phyloP scores from a whole-genome alignment of 2,113 vertebrate species.

The Anoura caudifer region DNA sequence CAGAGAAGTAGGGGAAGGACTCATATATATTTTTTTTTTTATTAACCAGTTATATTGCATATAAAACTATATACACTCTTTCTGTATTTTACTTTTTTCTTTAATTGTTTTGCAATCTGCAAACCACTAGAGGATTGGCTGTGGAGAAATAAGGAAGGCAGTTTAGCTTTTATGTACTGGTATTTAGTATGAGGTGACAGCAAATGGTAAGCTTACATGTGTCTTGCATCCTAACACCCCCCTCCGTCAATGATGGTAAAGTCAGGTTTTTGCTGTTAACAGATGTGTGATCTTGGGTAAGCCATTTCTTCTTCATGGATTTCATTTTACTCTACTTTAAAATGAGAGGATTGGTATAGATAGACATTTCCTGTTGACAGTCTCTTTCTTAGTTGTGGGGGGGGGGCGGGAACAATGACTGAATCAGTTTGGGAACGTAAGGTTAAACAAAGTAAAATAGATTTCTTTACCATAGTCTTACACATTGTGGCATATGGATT shows the following conservation, averaged over 20 bases:
- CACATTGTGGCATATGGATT: neutral
- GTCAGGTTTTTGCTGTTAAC: constrained; percentile 2
- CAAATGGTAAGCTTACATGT: neutral
- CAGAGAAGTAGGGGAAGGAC: neutral
- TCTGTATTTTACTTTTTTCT: neutral
- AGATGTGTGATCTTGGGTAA: neutral
- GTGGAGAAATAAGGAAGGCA: neutral
- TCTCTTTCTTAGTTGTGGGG: neutral
- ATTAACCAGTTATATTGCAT: neutral
- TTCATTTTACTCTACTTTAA: constrained; percentile 32
- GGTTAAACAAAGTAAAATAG: neutral
- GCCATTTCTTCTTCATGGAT: neutral
- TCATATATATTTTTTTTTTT: neutral
- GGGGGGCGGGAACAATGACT: neutral
- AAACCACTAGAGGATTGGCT: neutral
- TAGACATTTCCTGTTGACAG: neutral
- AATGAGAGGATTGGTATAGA: neutral
- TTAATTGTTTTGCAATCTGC: neutral
- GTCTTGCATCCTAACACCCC: neutral
- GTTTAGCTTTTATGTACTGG: neutral
- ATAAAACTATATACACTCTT: neutral
- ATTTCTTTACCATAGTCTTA: neutral
- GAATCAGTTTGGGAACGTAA: neutral
- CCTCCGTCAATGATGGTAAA: neutral
- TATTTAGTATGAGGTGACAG: neutral